Percentiles rank a stretch among this genome's conserved stretches.
These are phyloP conservation scores for Drosophila mulleri DNA, from an alignment of 2,888 invertebrate species.

Conservation along the genomic window DNA sequence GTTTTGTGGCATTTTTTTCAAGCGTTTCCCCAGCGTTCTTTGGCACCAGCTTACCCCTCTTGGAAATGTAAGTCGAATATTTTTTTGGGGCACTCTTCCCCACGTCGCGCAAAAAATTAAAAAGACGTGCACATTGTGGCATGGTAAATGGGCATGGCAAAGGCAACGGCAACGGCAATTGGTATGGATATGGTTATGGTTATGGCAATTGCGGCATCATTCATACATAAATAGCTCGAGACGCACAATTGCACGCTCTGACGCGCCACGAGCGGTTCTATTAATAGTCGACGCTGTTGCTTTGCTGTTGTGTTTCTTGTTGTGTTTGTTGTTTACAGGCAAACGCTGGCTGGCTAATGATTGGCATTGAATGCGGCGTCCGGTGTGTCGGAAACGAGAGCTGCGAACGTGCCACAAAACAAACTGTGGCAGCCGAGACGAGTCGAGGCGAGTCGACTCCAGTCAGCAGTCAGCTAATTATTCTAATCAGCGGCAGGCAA, in stretches of 20 bases:
- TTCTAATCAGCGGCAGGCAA: slow-evolving; percentile 56
- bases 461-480: slow-evolving; percentile 55
- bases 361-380: slow-evolving; percentile 62
- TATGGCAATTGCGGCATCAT: slow-evolving; percentile 37
- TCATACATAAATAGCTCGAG: slow-evolving; percentile 57
- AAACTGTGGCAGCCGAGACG: slow-evolving; percentile 49
- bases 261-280: slow-evolving; percentile 49
- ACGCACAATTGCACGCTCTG: slow-evolving; percentile 45
- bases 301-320: not conserved
- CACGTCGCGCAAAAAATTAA: not conserved
- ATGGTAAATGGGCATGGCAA: slow-evolving; percentile 4
- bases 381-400: slow-evolving; percentile 27
- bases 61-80: slow-evolving; percentile 28
- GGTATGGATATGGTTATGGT: not conserved
- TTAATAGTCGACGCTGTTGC: slow-evolving; percentile 50
- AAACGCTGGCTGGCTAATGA: slow-evolving; percentile 64
- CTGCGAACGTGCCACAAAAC: slow-evolving; percentile 68
- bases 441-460: slow-evolving; percentile 9
- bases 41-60: slow-evolving; percentile 34
- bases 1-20: not conserved
- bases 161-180: not conserved
- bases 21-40: slow-evolving; percentile 31
- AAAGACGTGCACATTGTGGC: slow-evolving; percentile 3
- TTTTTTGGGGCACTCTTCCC: not conserved
- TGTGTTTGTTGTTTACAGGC: slow-evolving; percentile 59